phyloP scores from a whole-genome alignment of 2,113 vertebrate species.

The Reinhardtius hippoglossoides region DNA sequence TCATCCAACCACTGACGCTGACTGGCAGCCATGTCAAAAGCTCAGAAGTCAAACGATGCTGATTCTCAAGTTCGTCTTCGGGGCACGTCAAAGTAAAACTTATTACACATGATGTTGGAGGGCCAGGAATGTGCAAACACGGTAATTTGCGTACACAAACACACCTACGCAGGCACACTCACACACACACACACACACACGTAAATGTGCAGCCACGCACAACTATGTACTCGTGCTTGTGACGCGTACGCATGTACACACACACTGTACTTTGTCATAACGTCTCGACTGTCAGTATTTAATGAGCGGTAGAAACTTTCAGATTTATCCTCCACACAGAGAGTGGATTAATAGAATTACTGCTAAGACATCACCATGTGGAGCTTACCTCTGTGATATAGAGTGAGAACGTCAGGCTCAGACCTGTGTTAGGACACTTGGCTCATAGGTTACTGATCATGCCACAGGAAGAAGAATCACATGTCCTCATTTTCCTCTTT shows the following conservation, averaged over 20 bases:
- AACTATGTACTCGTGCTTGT: not conserved
- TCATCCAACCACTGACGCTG: conserved; percentile 69
- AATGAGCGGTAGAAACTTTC: conserved; percentile 39
- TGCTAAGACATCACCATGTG: conserved; percentile 44
- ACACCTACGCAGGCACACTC: not conserved
- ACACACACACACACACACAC: not conserved
- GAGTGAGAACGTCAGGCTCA: conserved; percentile 34
- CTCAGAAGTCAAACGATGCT: conserved; percentile 66
- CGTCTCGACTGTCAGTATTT: conserved; percentile 24
- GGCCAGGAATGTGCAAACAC: conserved; percentile 63
- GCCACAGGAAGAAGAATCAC: conserved; percentile 22
- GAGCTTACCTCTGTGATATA: conserved; percentile 63
- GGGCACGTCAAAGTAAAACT: conserved; percentile 73
- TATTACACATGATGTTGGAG: conserved; percentile 55
- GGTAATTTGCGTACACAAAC: conserved; percentile 26
- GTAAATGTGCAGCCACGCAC: not conserved
- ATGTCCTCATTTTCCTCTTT: conserved; percentile 6
- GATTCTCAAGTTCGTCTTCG: conserved; percentile 75
- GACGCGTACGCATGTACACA: not conserved
- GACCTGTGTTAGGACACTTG: conserved; percentile 30
- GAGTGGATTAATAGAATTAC: conserved; percentile 65
- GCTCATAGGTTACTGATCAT: conserved; percentile 30
- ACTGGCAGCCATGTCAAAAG: conserved; percentile 78
- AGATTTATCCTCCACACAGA: conserved; percentile 11
- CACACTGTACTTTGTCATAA: conserved; percentile 12